Evolutionary conservation across 1,140 invertebrate genomes (phyloP).

Genomic region (Batillaria attramentaria): DNA sequence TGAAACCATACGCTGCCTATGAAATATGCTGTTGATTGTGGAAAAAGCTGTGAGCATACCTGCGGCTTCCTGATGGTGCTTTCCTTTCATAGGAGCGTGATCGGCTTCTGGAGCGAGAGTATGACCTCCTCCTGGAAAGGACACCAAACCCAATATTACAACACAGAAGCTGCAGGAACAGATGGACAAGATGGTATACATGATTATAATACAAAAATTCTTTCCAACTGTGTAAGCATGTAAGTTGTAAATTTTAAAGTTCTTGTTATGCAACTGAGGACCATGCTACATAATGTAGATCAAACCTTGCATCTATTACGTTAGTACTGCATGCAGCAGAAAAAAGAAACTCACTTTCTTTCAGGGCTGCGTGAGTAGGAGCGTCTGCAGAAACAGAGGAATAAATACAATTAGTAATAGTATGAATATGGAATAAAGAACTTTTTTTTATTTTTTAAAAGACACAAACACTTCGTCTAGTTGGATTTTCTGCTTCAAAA

Average conservation of each 20-base stretch:
- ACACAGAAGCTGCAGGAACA: too few species aligned
- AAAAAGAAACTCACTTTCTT: neutral
- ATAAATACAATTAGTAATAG: too few species aligned
- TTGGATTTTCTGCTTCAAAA: too few species aligned
- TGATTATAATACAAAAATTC: too few species aligned
- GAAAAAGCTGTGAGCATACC: conserved; percentile 6
- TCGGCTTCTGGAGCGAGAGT: conserved; percentile 34
- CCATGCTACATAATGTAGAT: neutral
- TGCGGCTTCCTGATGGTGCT: conserved; percentile 17
- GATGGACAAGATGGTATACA: too few species aligned
- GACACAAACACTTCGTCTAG: too few species aligned
- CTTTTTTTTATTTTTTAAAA: too few species aligned
- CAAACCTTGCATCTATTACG: neutral
- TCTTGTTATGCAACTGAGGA: neutral
- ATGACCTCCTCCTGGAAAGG: conserved; percentile 24
- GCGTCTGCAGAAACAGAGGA: too few species aligned
- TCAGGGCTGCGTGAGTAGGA: too few species aligned
- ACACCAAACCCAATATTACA: too few species aligned
- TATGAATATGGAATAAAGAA: too few species aligned
- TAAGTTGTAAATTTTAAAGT: neutral
- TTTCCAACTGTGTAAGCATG: neutral
- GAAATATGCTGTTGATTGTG: neutral
- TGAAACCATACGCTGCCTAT: neutral
- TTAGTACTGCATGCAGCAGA: neutral
- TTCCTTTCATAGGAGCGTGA: conserved; percentile 36